phyloP scores from a whole-genome alignment of 2,888 invertebrate genomes.

The Drepana falcataria region DNA sequence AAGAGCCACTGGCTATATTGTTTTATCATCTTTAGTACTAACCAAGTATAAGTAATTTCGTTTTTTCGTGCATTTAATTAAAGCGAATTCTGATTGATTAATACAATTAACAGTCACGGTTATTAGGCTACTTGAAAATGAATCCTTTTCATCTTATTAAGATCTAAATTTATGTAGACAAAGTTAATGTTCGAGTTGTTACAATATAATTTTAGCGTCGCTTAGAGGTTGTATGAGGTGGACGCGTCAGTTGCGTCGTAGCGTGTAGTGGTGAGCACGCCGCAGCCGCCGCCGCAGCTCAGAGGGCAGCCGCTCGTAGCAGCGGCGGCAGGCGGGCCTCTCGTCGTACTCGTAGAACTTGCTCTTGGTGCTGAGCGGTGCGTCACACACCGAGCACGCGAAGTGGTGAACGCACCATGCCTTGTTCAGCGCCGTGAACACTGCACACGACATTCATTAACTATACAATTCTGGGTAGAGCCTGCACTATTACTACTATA shows the following conservation, averaged over 20 bases:
- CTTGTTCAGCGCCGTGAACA: slow-evolving; percentile 98
- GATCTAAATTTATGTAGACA: too few species aligned
- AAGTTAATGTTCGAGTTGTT: too few species aligned
- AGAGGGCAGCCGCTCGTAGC: slow-evolving; percentile 97
- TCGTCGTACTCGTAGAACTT: slow-evolving; percentile 99
- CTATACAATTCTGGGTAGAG: neutral
- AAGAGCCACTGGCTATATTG: too few species aligned
- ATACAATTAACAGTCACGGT: too few species aligned
- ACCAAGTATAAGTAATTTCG: too few species aligned
- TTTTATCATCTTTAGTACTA: too few species aligned
- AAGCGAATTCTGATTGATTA: too few species aligned
- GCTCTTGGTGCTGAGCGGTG: slow-evolving; percentile 96
- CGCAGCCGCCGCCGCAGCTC: slow-evolving; percentile 95
- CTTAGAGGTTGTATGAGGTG: too few species aligned
- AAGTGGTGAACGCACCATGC: slow-evolving; percentile 99
- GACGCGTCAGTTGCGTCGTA: slow-evolving; percentile 46
- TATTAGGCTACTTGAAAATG: too few species aligned
- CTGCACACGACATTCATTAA: slow-evolving; percentile 63
- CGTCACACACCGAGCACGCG: slow-evolving; percentile 97
- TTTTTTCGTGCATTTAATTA: too few species aligned
- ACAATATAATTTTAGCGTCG: too few species aligned
- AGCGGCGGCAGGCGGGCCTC: slow-evolving; percentile 98
- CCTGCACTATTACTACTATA: neutral
- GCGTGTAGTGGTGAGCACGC: slow-evolving; percentile 90
- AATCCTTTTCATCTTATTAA: too few species aligned